Evolutionary conservation across 2,113 vertebrate species (phyloP), one percentile per base, ranked within the genome.

Genomic region (Pleuronectes platessa): DNA sequence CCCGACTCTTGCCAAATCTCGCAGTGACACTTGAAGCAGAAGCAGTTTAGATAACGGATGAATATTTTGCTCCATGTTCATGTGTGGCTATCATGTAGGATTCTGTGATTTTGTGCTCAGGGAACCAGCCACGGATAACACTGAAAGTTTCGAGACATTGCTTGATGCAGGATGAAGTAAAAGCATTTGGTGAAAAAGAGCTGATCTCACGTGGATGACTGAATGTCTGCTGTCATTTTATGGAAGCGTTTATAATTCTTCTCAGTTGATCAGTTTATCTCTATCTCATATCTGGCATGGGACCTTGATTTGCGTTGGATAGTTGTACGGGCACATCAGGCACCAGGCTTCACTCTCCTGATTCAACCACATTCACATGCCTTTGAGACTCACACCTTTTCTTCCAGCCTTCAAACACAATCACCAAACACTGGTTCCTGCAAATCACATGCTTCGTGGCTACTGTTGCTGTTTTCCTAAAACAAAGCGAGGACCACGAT

Each of bases 331-430:
- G 40, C 4, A n/a, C 47, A 51, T 51, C 47, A 51, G 8, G 47
- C 14, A 18, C 47, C 17, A 14, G 45, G 45, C 45, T 47, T 47
- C 15, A 18, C 47, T 73, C 42, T 62, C 58, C 18, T 67, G 27
- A 76, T 70, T 26, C 13, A 78, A 68, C 40, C 1, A 6, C 20
- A 5, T 14, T 61, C 74, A 26, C 59, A 81, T 76, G 24, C 51
- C 71, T 84, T 60, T 70, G 53, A 76, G 21, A 49, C 35, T 15
- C 10, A 49, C 37, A 59, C 27, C 9, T 51, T 72, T 61, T 54
- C 20, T 69, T 61, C 23, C 53, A 67, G n/a, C 47, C 47, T 53
- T 61, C n/a, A 61, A 83, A 76, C 40, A 35, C 42, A 45, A 26
- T 6, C 27, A 27, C 27, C 27, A 27, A 27, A 27, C 27, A 27